phyloP scores from a whole-genome alignment of 1,140 invertebrate genomes.

The Drosophila lacertosa region DNA sequence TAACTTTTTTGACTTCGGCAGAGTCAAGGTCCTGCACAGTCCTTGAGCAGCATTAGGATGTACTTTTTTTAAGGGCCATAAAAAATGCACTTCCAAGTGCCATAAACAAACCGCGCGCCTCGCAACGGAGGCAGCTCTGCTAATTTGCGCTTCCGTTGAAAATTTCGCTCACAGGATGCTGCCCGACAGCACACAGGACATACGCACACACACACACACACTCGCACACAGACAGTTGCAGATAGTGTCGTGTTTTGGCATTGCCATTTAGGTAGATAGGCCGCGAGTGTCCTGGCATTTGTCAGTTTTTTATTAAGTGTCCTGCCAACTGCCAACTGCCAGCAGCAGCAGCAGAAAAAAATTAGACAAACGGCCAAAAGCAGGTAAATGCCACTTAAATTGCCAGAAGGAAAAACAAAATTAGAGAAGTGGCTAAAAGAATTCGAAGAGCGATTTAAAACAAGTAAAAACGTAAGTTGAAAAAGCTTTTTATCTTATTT shows the following conservation, averaged over 20 bases:
- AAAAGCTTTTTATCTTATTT: background rate
- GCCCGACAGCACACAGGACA: slow-evolving; percentile 42
- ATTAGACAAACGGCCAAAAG: slow-evolving; percentile 23
- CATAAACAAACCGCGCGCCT: slow-evolving; percentile 66
- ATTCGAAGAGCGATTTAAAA: too few species aligned
- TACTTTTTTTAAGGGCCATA: slow-evolving; percentile 63
- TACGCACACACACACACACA: slow-evolving; percentile 28
- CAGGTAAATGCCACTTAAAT: slow-evolving; percentile 63
- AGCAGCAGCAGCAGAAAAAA: slow-evolving; percentile 26
- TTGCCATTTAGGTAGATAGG: slow-evolving; percentile 70
- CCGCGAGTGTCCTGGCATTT: slow-evolving; percentile 55
- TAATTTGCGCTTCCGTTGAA: slow-evolving; percentile 79
- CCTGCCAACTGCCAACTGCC: slow-evolving; percentile 46
- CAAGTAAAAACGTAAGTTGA: too few species aligned
- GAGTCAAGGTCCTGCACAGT: slow-evolving; percentile 56
- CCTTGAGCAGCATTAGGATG: slow-evolving; percentile 8
- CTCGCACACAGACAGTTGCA: slow-evolving; percentile 34
- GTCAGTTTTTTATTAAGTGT: slow-evolving; percentile 73
- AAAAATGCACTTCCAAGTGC: slow-evolving; percentile 65
- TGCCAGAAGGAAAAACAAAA: background rate
- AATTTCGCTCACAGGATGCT: slow-evolving; percentile 67
- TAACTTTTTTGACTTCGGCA: slow-evolving; percentile 59
- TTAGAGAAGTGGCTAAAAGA: too few species aligned
- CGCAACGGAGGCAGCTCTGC: slow-evolving; percentile 53
- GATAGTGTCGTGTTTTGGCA: slow-evolving; percentile 22